phyloP scores from a whole-genome alignment of 1,140 invertebrate genomes.

The Drosophila equinoxialis region DNA sequence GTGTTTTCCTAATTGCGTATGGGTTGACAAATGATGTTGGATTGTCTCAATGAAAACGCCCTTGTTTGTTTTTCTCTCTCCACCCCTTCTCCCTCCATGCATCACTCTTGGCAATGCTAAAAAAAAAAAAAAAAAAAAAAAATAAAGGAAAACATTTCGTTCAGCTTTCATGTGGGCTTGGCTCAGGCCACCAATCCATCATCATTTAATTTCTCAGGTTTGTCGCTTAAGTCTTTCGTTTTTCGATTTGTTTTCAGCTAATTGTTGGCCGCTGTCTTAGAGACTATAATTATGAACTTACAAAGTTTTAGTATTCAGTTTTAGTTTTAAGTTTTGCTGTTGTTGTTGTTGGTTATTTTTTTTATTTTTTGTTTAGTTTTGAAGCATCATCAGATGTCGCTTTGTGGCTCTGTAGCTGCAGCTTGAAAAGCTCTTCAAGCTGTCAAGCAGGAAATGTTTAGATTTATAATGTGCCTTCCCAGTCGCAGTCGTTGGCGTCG shows the following conservation, averaged over 20 bases:
- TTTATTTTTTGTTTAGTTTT: conserved; percentile 58
- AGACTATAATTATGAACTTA: conserved; percentile 74
- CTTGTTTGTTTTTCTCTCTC: conserved; percentile 20
- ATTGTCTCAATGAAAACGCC: conserved; percentile 12
- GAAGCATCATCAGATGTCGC: conserved; percentile 74
- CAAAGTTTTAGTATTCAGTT: conserved; percentile 37
- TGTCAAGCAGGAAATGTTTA: conserved; percentile 81
- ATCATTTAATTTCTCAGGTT: conserved; percentile 59
- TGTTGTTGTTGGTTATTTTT: conserved; percentile 39
- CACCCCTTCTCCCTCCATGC: too few relatives aligned
- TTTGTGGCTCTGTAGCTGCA: conserved; percentile 57
- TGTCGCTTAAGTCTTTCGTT: conserved; percentile 78
- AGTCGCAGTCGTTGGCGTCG: conserved; percentile 13
- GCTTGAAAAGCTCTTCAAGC: conserved; percentile 65
- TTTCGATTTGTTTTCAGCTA: conserved; percentile 75
- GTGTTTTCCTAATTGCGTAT: conserved; percentile 15
- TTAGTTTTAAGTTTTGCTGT: conserved; percentile 36
- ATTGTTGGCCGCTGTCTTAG: conserved; percentile 73
- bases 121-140: too few relatives aligned
- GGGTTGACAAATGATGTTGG: conserved; percentile 32
- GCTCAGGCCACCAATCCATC: conserved; percentile 53
- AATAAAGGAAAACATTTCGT: conserved; percentile 1
- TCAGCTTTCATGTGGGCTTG: conserved; percentile 25
- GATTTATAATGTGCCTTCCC: conserved; percentile 68
- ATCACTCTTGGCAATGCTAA: too few relatives aligned